phyloP scores from a whole-genome alignment of 1,140 invertebrate species.

The Zaprionus lachaisei region DNA sequence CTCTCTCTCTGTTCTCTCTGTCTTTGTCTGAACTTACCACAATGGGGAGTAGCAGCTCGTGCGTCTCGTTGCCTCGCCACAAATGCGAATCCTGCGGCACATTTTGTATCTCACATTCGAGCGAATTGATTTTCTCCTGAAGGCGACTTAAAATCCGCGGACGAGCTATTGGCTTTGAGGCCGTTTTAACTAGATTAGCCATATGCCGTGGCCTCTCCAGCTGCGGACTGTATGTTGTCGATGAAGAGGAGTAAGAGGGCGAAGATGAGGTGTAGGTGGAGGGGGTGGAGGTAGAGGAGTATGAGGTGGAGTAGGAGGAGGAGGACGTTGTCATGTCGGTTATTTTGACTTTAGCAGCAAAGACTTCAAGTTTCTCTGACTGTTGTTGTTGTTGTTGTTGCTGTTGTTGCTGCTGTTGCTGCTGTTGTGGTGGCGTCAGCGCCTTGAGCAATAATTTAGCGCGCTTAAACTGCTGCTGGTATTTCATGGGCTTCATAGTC shows the following conservation, averaged over 20 bases:
- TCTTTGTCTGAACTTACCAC: constrained; percentile 85
- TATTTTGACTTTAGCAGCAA: constrained; percentile 57
- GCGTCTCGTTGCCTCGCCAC: constrained; percentile 88
- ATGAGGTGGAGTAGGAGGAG: constrained; percentile 7
- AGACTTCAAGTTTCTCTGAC: constrained; percentile 57
- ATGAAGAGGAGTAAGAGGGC: constrained; percentile 22
- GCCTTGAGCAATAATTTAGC: constrained; percentile 82
- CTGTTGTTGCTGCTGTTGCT: not conserved
- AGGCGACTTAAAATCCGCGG: constrained; percentile 83
- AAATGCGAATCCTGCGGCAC: constrained; percentile 87
- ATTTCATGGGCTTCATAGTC: constrained; percentile 63
- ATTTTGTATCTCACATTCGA: constrained; percentile 87
- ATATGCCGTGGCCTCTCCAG: constrained; percentile 23
- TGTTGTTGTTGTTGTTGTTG: constrained; percentile 22
- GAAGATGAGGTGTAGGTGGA: constrained; percentile 2
- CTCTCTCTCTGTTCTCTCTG: not conserved
- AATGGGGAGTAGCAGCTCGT: constrained; percentile 87
- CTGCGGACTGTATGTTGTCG: constrained; percentile 26
- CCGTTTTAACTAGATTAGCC: constrained; percentile 73
- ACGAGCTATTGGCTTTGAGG: constrained; percentile 78
- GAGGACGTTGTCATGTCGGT: constrained; percentile 33
- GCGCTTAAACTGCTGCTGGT: constrained; percentile 77
- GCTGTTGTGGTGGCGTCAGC: constrained; percentile 49
- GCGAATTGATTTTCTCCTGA: constrained; percentile 86
- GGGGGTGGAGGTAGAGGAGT: not conserved